Percentiles rank a stretch among this genome's conserved stretches.
These are phyloP conservation scores for Saimiri boliviensis DNA, from an alignment of 2,113 vertebrate genomes.

Conservation along the genomic window DNA sequence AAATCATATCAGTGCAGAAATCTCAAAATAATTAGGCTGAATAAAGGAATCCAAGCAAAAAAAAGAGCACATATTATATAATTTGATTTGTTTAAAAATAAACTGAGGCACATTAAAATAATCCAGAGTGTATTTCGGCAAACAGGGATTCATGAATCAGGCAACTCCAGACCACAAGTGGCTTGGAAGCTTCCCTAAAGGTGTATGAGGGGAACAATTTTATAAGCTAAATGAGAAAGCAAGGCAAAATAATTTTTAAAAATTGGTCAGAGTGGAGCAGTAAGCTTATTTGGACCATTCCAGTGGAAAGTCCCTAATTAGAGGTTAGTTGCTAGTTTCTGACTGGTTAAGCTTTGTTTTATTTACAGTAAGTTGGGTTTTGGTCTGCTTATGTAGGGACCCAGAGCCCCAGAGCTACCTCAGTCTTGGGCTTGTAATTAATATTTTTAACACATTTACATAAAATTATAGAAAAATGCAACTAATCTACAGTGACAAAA, in stretches of 20 bases:
- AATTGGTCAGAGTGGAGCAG: background rate
- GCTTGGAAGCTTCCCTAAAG: background rate
- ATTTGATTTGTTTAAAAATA: background rate
- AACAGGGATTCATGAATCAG: background rate
- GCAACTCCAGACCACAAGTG: background rate
- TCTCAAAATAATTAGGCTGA: background rate
- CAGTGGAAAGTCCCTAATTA: background rate
- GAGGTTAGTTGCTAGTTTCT: background rate
- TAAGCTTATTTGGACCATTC: background rate
- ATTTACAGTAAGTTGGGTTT: background rate
- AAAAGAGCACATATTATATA: background rate
- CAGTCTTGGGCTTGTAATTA: background rate
- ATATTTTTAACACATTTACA: background rate
- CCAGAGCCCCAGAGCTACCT: background rate
- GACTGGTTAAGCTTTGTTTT: background rate
- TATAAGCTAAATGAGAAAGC: background rate
- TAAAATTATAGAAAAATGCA: background rate
- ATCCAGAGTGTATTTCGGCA: background rate
- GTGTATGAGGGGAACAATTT: background rate
- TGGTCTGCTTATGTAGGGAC: background rate
- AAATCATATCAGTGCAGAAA: background rate
- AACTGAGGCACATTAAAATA: background rate
- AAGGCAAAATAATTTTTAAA: background rate
- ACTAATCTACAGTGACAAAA: background rate
- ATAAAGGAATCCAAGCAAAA: background rate